Evolutionary conservation across 1,140 invertebrate genomes (phyloP).

Genomic region (Trachymyrmex cornetzi): DNA sequence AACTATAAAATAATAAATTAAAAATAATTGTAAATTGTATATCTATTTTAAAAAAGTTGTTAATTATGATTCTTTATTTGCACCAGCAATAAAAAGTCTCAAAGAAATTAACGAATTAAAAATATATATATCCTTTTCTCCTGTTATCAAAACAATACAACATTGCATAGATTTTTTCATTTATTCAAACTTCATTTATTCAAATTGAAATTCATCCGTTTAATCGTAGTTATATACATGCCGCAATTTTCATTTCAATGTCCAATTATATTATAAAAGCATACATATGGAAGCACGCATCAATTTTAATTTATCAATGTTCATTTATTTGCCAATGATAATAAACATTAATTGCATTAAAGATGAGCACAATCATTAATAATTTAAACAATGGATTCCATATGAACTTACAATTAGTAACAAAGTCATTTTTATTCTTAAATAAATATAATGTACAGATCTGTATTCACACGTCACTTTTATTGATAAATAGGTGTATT

Average conservation of each 20-base stretch:
- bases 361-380: slow-evolving; percentile 50
- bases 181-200: slow-evolving; percentile 10
- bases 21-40: not conserved
- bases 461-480: too few relatives aligned
- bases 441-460: not conserved
- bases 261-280: slow-evolving; percentile 46
- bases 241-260: not conserved
- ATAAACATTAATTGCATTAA: slow-evolving; percentile 53
- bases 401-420: not conserved
- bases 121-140: not conserved
- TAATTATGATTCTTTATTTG: not conserved
- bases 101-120: not conserved
- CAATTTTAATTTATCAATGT: slow-evolving; percentile 57
- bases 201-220: slow-evolving; percentile 46
- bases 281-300: slow-evolving; percentile 5
- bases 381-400: slow-evolving; percentile 22
- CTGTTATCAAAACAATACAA: not conserved
- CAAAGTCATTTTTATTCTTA: slow-evolving; percentile 9
- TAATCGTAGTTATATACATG: slow-evolving; percentile 21
- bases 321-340: slow-evolving; percentile 55
- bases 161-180: slow-evolving; percentile 32
- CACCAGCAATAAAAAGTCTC: not conserved
- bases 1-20: too few relatives aligned
- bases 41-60: not conserved
- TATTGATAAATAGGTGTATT: too few relatives aligned